Evolutionary conservation across 2,113 vertebrate species (phyloP).

Genomic region (Microtus montanus): DNA sequence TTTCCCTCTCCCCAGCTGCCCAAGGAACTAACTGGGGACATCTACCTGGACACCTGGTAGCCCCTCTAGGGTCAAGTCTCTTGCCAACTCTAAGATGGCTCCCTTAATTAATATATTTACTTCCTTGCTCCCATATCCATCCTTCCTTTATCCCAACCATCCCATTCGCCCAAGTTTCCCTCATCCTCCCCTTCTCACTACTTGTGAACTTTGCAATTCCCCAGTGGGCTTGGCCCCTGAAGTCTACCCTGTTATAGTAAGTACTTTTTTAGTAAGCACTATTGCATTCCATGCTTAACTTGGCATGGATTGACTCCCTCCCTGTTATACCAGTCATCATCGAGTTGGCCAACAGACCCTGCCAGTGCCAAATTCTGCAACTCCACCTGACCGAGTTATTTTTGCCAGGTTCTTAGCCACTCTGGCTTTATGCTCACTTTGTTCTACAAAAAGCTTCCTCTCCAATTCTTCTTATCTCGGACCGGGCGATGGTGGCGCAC

Average conservation of each 20-base stretch:
- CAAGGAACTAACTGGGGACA: no score
- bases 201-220: neutral
- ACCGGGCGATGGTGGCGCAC: no score
- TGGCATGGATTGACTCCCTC: neutral
- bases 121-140: no score
- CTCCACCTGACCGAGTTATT: neutral
- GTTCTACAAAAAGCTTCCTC: neutral
- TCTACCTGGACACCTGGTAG: no score
- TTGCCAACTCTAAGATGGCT: no score
- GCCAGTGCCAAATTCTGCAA: neutral
- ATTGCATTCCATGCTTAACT: neutral
- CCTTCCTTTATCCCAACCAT: no score
- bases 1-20: no score
- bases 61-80: no score
- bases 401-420: neutral
- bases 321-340: neutral
- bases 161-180: no score
- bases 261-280: neutral
- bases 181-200: no score
- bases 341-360: rapidly evolving
- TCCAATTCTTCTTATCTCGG: no score
- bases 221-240: neutral
- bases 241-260: neutral
- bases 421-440: neutral
- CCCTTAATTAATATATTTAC: no score